phyloP scores from a whole-genome alignment of 2,113 vertebrate species.

The Lycaon pictus region DNA sequence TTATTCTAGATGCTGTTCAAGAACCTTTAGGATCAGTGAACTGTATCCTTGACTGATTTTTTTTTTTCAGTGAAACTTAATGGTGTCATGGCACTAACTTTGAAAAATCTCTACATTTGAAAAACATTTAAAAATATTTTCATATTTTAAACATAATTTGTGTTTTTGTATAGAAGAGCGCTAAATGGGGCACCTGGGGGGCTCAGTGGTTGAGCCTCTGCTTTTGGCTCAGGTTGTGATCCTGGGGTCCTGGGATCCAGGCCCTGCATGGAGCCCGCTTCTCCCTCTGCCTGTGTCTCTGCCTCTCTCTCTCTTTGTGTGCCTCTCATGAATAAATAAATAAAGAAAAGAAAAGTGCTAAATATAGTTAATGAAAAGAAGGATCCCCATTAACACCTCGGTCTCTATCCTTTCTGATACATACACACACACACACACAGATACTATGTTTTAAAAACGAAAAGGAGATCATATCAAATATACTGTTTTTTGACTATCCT shows the following conservation, averaged over 20 bases:
- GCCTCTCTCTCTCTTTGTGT: too few relatives aligned
- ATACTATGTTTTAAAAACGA: background rate
- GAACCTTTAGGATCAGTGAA: background rate
- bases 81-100: background rate
- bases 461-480: background rate
- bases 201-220: too few relatives aligned
- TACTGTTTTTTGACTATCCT: background rate
- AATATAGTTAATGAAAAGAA: constrained; percentile 31
- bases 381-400: background rate
- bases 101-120: constrained; percentile 25
- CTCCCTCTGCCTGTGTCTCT: too few relatives aligned
- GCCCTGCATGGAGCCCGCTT: too few relatives aligned
- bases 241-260: too few relatives aligned
- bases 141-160: background rate
- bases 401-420: background rate
- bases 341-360: background rate
- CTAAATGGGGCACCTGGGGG: background rate
- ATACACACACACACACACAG: background rate
- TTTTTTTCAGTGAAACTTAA: constrained; percentile 24
- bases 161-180: constrained; percentile 8
- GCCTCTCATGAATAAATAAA: too few relatives aligned
- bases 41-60: constrained; percentile 35
- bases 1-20: background rate
- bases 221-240: too few relatives aligned
- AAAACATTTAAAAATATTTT: constrained; percentile 11